Conservation (phyloP, 2,113 vertebrate genomes). For the Sciurus niger region DNA sequence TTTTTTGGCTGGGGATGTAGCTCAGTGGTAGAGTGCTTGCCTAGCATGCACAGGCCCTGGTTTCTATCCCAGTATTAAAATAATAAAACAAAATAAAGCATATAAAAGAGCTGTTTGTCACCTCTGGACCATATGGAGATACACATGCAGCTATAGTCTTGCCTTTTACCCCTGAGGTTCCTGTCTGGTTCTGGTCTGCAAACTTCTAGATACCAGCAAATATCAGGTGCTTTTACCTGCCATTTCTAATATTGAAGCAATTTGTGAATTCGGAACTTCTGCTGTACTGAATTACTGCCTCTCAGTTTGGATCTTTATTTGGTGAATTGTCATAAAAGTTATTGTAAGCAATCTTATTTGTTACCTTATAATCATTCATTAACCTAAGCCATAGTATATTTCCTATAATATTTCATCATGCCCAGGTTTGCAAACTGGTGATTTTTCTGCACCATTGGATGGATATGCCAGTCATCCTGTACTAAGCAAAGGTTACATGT, state of each 20-base stretch:
- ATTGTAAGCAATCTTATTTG: not conserved
- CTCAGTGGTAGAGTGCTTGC: not conserved
- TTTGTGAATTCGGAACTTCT: slow-evolving; percentile 8
- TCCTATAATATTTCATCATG: slow-evolving; percentile 10
- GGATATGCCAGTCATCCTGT: not conserved
- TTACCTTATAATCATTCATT: not conserved
- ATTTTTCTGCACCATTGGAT: not conserved
- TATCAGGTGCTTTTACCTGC: not conserved
- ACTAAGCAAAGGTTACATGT: not conserved
- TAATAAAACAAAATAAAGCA: not conserved
- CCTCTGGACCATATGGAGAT: not conserved
- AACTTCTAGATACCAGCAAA: not conserved
- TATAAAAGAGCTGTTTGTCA: not conserved
- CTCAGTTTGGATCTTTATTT: not conserved
- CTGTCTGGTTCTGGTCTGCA: not conserved
- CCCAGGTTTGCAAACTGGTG: not conserved
- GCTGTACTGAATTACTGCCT: not conserved
- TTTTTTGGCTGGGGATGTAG: not conserved
- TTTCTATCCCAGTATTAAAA: not conserved
- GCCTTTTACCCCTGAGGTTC: not conserved
- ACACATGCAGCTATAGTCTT: not conserved
- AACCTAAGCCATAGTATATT: not conserved
- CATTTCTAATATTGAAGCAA: slow-evolving; percentile 21
- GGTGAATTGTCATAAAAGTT: not conserved
- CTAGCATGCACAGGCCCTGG: not conserved